Base-by-base conservation (phyloP, 2,888 invertebrate species). In the Patella depressa region DNA sequence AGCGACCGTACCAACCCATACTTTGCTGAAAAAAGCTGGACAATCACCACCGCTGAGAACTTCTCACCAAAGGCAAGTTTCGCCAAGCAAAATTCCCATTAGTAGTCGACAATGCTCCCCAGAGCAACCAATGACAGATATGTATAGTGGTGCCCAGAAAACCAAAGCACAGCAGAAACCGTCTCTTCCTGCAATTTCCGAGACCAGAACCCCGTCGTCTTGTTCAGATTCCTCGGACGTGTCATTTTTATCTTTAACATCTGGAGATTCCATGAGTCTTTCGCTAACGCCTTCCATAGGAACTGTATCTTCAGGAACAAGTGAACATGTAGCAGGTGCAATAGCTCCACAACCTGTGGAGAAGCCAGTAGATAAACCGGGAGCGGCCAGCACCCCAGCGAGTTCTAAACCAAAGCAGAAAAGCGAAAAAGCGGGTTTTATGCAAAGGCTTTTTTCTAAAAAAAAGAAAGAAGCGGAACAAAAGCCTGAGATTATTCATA, bases 391-490 rank as follows among this genome's bases (percentile, higher is more conserved):
- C 17, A 57, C 79, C 45, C n/a, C 74, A 55, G 53, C 53, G 14
- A 19, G 74, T 4, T 71, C 73, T 19, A 74, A 74, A 71, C 78
- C 81, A 17, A 80, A 79, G 59, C 79, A 81, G 74, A 84, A 82
- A 15, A 80, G 78, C 29, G 81, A 82, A 45, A 84, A 84, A 78
- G 83, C 81, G 55, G 82, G 85, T n/a, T 88, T 89, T 75, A 88
- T 89, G 86, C 87, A 88, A 77, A 84, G 87, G 73, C 80, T 89
- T 69, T 83, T 89, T 74, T 86, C 88, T 0, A 87, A 86, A 78
- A 87, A 87, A 82, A 87, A 87, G 80, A 89, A 88, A 80, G 76
- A 77, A 29, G 74, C 79, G 9, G 84, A 83, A 4, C 70, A 65
- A 15, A 45, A 65, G 53, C 19, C 73, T 19, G 19, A 53, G n/a